Evolutionary conservation across 2,888 invertebrate genomes (phyloP).

Genomic region (Heliconius cydno): DNA sequence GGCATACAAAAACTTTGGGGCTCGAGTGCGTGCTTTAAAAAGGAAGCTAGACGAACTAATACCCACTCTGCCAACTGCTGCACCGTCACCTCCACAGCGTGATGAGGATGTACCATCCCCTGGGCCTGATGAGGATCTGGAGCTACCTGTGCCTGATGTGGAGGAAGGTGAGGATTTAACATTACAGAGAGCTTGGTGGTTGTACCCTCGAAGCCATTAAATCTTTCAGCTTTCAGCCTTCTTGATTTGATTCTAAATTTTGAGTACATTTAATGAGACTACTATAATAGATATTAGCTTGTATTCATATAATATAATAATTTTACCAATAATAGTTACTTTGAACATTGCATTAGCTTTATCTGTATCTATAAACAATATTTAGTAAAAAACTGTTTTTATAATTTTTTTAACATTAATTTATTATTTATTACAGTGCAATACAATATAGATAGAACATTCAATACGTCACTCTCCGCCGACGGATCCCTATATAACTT

Average conservation of each 20-base stretch:
- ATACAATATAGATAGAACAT: slow-evolving; percentile 79
- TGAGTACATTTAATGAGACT: no score
- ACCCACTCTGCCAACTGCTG: slow-evolving; percentile 84
- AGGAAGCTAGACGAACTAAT: slow-evolving; percentile 92
- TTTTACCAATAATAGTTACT: no score
- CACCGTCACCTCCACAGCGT: slow-evolving; percentile 84
- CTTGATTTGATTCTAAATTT: no score
- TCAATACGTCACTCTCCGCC: slow-evolving; percentile 73
- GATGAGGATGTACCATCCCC: slow-evolving; percentile 88
- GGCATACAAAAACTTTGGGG: slow-evolving; percentile 98
- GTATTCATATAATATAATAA: no score
- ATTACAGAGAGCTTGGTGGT: no score
- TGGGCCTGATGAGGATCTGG: slow-evolving; percentile 91
- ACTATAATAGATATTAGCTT: no score
- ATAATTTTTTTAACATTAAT: background rate
- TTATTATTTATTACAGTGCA: slow-evolving; percentile 60
- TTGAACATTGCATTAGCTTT: no score
- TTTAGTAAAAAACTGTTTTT: background rate
- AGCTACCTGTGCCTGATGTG: slow-evolving; percentile 85
- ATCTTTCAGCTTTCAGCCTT: slow-evolving; percentile 57
- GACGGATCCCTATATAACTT: slow-evolving; percentile 77
- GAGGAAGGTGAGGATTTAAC: slow-evolving; percentile 58
- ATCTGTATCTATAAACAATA: no score
- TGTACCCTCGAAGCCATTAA: no score
- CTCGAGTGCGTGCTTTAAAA: slow-evolving; percentile 92